Evolutionary conservation across 2,113 vertebrate genomes (phyloP).

Genomic region (Lates calcarifer): DNA sequence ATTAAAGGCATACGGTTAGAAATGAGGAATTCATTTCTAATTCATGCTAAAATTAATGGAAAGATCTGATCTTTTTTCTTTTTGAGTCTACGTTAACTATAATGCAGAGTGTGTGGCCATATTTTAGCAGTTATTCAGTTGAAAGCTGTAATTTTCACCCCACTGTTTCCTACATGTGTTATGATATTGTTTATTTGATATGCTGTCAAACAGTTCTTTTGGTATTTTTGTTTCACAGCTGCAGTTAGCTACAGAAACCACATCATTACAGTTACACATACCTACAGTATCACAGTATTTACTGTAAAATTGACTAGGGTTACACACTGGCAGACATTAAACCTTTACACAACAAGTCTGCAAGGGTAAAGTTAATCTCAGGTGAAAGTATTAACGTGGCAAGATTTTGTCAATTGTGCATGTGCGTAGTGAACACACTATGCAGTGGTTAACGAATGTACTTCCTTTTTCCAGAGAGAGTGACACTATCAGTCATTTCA

Average conservation of each 20-base stretch:
- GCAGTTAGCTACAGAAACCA: background rate
- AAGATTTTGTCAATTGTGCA: background rate
- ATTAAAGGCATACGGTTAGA: conserved; percentile 32
- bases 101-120: background rate
- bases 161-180: background rate
- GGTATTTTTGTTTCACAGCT: background rate
- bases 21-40: conserved; percentile 5
- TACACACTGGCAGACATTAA: conserved; percentile 6
- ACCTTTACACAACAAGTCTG: background rate
- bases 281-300: background rate
- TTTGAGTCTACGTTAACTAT: background rate
- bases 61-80: conserved; percentile 40
- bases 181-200: background rate
- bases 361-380: background rate
- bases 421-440: background rate
- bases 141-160: background rate
- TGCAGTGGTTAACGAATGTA: background rate
- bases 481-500: conserved; percentile 42
- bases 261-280: background rate
- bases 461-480: conserved; percentile 29
- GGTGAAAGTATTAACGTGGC: background rate
- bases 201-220: background rate
- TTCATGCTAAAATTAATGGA: conserved; percentile 25
- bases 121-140: background rate
- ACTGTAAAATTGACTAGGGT: background rate